Evolutionary conservation across 2,113 vertebrate genomes (phyloP).

Genomic region (human): GRCh38 chr1:103241001-103241500

Average conservation of each 20-base stretch:
- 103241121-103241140: not conserved
- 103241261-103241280: too few relatives aligned
- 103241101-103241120: not conserved
- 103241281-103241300: not conserved
- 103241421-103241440: not conserved
- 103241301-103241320: not conserved
- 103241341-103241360: not conserved
- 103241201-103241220: not conserved
- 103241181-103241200: not conserved
- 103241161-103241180: not conserved
- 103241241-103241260: not conserved
- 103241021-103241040: not conserved
- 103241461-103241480: not conserved
- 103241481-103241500: not conserved
- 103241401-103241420: not conserved
- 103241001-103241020: not conserved
- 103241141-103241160: not conserved
- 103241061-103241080: not conserved
- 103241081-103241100: not conserved
- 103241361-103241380: not conserved
- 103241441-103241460: not conserved
- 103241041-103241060: not conserved
- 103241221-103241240: not conserved
- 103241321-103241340: not conserved
- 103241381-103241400: not conserved